Conservation (phyloP, 1,140 invertebrate species). For the Megathymus violae region DNA sequence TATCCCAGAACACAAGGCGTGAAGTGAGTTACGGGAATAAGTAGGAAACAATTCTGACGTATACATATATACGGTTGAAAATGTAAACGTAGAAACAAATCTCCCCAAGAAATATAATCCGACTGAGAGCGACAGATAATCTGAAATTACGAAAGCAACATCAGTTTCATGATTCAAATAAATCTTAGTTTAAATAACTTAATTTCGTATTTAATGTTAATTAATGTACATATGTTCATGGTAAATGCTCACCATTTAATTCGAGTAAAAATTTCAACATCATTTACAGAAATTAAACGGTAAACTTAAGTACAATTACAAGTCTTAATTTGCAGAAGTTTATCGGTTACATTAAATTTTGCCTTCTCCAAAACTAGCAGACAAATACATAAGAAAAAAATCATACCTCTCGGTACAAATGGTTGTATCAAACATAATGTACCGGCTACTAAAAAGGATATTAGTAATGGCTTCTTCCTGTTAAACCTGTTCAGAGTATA, state of each 20-base stretch:
- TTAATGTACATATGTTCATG: no score
- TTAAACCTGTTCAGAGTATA: slow-evolving; percentile 55
- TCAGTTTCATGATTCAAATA: no score
- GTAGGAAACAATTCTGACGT: slow-evolving; percentile 89
- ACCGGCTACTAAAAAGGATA: slow-evolving; percentile 53
- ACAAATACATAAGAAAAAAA: slow-evolving; percentile 3
- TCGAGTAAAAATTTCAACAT: no score
- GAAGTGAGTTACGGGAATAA: slow-evolving; percentile 85
- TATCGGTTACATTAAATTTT: no score
- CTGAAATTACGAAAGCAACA: slow-evolving; percentile 40
- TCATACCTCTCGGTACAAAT: slow-evolving; percentile 57
- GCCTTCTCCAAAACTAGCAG: no score
- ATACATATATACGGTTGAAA: slow-evolving; percentile 86
- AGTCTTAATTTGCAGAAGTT: no score
- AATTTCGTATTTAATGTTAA: no score
- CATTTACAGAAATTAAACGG: no score
- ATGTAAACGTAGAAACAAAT: slow-evolving; percentile 85
- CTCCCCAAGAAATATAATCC: slow-evolving; percentile 85
- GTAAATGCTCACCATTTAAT: no score
- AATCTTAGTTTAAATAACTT: no score
- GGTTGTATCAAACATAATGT: slow-evolving; percentile 55
- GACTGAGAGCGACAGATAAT: slow-evolving; percentile 48
- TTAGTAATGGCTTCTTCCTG: slow-evolving; percentile 55
- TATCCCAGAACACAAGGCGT: slow-evolving; percentile 87
- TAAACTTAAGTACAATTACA: no score